phyloP scores from a whole-genome alignment of 2,888 invertebrate genomes.

The Anarsia innoxiella region DNA sequence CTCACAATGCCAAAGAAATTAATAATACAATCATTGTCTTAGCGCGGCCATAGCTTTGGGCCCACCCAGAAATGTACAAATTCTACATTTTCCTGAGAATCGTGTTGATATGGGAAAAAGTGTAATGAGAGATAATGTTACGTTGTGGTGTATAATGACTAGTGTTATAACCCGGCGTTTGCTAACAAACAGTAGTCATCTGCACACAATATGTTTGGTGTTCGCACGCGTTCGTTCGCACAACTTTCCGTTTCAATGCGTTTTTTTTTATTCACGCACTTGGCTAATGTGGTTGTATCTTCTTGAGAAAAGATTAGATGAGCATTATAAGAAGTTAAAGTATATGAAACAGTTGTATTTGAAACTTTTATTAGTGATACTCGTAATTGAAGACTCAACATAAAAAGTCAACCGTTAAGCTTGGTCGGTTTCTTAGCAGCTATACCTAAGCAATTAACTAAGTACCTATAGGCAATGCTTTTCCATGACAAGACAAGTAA shows the following conservation, averaged over 20 bases:
- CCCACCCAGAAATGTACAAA: conserved; percentile 5
- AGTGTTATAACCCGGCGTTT: conserved; percentile 9
- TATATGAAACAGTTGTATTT: too few species aligned
- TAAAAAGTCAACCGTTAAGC: too few species aligned
- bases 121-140: conserved; percentile 10
- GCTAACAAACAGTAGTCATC: conserved; percentile 24
- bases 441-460: too few species aligned
- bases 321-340: too few species aligned
- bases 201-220: conserved; percentile 43
- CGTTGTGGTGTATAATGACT: conserved; percentile 8
- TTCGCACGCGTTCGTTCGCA: conserved; percentile 57
- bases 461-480: too few species aligned
- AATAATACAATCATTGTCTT: conserved; percentile 9
- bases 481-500: too few species aligned
- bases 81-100: conserved; percentile 12
- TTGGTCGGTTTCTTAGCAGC: too few species aligned
- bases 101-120: conserved; percentile 11
- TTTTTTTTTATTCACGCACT: conserved; percentile 6
- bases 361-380: too few species aligned
- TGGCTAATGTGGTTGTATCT: background rate
- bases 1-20: too few species aligned
- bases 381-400: too few species aligned
- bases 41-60: background rate
- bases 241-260: conserved; percentile 49
- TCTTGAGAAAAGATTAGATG: too few species aligned